A percentile compares a stretch with the other conserved stretches of the same genome.
Conservation (phyloP, 2,797 vertebrate species). For the Yasuhikotakia modesta region DNA sequence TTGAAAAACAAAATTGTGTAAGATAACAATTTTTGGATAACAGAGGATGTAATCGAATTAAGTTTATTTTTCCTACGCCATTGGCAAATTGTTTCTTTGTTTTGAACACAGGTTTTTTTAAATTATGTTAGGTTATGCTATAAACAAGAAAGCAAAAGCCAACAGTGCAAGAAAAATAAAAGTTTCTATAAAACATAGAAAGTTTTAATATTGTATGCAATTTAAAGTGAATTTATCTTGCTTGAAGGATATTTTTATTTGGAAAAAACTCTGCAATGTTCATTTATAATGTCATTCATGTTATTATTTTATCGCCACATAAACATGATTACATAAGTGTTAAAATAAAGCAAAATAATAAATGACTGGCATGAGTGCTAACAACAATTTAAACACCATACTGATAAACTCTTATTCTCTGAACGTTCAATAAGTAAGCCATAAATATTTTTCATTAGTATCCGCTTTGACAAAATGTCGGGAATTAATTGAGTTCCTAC, state of each 20-base stretch:
- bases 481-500: background rate
- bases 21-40: background rate
- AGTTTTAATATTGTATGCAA: background rate
- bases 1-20: background rate
- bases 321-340: background rate
- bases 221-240: background rate
- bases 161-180: background rate
- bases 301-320: background rate
- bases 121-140: background rate
- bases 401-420: background rate
- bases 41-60: background rate
- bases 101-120: background rate
- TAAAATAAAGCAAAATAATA: background rate
- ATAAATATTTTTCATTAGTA: background rate
- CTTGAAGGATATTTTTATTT: background rate
- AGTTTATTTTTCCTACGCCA: background rate
- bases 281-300: background rate
- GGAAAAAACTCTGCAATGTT: background rate
- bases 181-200: background rate
- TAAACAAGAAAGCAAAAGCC: background rate
- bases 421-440: background rate
- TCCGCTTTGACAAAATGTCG: background rate
- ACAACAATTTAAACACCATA: background rate
- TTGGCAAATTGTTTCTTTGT: background rate
- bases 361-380: conserved; percentile 5